Percentiles rank a stretch among this genome's conserved stretches.
Evolutionary conservation across 2,888 invertebrate species (phyloP).

Genomic region (Diogma glabrata): DNA sequence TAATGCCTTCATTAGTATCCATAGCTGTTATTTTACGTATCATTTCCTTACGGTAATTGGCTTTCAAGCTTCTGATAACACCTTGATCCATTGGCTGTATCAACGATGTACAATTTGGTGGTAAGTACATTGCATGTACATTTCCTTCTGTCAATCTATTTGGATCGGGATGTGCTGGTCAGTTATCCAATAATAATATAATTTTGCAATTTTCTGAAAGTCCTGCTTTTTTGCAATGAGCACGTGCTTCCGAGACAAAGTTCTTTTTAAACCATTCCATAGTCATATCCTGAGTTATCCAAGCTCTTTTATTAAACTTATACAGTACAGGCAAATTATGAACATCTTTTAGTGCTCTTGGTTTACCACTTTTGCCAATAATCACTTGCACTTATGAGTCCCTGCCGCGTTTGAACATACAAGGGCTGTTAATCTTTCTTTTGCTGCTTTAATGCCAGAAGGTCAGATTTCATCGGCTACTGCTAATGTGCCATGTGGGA

Average conservation of each 20-base stretch:
- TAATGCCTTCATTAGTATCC: background rate
- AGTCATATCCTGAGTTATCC: background rate
- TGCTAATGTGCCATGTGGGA: background rate
- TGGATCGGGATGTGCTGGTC: no score
- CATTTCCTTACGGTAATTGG: background rate
- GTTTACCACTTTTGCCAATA: background rate
- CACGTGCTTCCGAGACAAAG: background rate
- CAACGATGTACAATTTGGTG: background rate
- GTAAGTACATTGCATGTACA: no score
- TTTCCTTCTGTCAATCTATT: no score
- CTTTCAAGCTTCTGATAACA: background rate
- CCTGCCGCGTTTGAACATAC: background rate
- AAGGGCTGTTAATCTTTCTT: background rate
- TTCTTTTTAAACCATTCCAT: background rate
- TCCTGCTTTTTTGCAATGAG: background rate
- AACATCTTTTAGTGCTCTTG: background rate
- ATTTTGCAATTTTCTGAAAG: background rate
- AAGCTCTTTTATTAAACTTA: background rate
- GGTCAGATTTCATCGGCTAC: background rate
- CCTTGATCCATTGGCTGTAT: background rate
- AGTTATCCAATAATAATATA: no score
- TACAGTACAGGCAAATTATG: background rate
- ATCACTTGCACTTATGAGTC: background rate
- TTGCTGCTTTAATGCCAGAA: no score
- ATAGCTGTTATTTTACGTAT: background rate